These are phyloP conservation scores for Eulemur rufifrons DNA, from an alignment of 2,113 vertebrate genomes.

Conservation along the genomic window DNA sequence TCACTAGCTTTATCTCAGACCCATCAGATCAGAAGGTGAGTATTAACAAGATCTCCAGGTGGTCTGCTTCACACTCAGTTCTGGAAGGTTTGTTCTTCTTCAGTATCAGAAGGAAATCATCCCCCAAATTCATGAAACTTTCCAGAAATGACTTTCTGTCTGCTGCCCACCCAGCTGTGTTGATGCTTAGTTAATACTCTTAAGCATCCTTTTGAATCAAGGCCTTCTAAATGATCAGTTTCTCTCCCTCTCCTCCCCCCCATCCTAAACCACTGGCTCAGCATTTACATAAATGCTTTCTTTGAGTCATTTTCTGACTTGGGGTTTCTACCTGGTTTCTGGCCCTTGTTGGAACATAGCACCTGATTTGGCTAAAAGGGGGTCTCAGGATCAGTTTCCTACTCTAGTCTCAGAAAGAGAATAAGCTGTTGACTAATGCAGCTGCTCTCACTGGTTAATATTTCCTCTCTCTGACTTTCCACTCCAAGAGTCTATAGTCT, in stretches of 20 bases:
- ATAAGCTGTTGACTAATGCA: no score
- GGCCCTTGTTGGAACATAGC: not conserved
- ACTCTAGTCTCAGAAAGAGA: not conserved
- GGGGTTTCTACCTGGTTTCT: not conserved
- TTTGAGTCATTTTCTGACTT: not conserved
- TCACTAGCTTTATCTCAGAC: no score
- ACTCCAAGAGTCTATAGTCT: not conserved
- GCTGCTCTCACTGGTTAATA: not conserved
- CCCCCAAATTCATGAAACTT: not conserved
- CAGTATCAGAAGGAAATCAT: not conserved
- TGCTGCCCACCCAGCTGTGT: not conserved
- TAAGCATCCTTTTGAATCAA: not conserved
- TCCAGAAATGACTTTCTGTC: not conserved
- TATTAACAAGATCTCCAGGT: not conserved
- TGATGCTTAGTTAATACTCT: not conserved
- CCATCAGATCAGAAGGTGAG: not conserved
- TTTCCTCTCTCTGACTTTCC: not conserved
- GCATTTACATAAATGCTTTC: not conserved
- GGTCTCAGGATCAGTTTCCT: not conserved
- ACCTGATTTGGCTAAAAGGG: not conserved
- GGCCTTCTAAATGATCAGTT: not conserved
- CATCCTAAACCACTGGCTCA: not conserved
- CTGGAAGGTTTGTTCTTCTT: not conserved
- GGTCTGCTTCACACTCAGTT: not conserved
- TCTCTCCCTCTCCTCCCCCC: not conserved